phyloP scores from a whole-genome alignment of 2,888 invertebrate species.

The Ommatoiulus sabulosus region DNA sequence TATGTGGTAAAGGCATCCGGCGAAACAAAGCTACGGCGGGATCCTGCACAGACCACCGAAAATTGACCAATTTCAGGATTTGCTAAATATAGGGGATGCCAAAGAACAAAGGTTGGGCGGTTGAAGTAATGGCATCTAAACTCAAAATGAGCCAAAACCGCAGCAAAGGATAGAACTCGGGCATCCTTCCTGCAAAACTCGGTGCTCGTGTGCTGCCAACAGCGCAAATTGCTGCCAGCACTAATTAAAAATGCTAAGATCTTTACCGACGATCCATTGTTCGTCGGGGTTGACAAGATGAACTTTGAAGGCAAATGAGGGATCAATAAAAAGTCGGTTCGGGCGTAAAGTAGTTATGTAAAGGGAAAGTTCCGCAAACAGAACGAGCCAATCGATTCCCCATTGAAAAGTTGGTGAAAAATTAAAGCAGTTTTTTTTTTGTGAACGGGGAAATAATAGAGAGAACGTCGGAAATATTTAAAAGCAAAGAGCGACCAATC shows the following conservation, averaged over 20 bases:
- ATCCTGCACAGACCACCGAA: neutral
- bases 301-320: constrained; percentile 16
- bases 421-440: neutral
- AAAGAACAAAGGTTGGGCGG: neutral
- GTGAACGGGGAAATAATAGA: neutral
- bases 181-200: neutral
- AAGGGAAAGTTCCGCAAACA: neutral
- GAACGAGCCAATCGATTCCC: neutral
- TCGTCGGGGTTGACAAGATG: constrained; percentile 34
- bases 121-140: constrained; percentile 16
- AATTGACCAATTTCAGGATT: neutral
- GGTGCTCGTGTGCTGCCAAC: neutral
- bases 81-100: neutral
- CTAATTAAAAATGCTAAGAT: constrained; percentile 34
- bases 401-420: neutral
- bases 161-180: neutral
- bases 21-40: constrained; percentile 19
- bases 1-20: neutral
- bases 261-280: constrained; percentile 11
- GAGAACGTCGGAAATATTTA: neutral
- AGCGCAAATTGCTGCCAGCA: constrained; percentile 28
- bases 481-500: neutral
- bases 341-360: neutral
- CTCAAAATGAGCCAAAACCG: constrained; percentile 19
- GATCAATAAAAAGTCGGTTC: constrained; percentile 27